Conservation (phyloP, 1,140 invertebrate species). For the Eumaeus atala region DNA sequence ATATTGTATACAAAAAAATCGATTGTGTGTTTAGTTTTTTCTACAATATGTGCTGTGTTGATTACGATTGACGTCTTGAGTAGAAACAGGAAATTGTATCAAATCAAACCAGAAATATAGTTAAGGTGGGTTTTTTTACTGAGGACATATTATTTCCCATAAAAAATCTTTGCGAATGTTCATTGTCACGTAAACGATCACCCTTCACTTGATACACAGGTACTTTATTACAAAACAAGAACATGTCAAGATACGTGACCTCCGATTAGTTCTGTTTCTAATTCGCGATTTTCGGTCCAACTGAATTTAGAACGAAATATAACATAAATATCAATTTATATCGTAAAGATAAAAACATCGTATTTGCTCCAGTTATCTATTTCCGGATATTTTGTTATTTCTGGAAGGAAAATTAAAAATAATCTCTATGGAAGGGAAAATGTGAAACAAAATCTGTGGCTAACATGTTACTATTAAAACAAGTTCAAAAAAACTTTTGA, state of each 20-base stretch:
- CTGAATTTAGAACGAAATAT: too few relatives aligned
- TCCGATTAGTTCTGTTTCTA: constrained; percentile 17
- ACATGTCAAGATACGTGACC: constrained; percentile 24
- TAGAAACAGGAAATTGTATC: constrained; percentile 53
- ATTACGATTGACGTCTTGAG: constrained; percentile 66
- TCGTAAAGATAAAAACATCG: too few relatives aligned
- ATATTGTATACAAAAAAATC: constrained; percentile 45
- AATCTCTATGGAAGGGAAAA: too few relatives aligned
- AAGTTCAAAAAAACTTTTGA: too few relatives aligned
- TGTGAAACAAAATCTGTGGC: too few relatives aligned
- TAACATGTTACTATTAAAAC: too few relatives aligned
- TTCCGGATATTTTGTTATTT: too few relatives aligned
- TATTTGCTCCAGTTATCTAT: too few relatives aligned
- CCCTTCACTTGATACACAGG: constrained; percentile 15
- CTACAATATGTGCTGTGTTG: constrained; percentile 67
- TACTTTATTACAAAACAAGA: constrained; percentile 19
- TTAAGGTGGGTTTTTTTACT: not conserved
- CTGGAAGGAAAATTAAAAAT: too few relatives aligned
- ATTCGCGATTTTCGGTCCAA: not conserved
- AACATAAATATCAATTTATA: too few relatives aligned
- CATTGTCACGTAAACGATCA: constrained; percentile 15
- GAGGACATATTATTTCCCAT: not conserved
- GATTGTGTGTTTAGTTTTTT: constrained; percentile 46
- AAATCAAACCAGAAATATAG: constrained; percentile 12
- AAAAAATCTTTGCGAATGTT: not conserved